Conservation (phyloP, 37 sponge, comb jelly and placozoan genomes). For the Cliona cf. orientalis region DNA sequence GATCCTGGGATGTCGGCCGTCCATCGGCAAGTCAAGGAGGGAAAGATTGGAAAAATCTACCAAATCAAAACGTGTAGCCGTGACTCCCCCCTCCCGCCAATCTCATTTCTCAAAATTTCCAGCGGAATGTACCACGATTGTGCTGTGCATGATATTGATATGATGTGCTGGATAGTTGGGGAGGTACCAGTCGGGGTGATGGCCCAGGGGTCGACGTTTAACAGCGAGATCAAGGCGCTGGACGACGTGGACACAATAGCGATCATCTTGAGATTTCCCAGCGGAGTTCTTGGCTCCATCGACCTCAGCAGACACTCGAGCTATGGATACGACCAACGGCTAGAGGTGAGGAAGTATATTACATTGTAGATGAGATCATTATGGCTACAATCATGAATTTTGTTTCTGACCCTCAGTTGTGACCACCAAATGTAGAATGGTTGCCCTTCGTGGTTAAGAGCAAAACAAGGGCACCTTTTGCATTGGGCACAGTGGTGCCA, state of each 20-base stretch:
- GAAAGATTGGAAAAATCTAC: constrained; percentile 74
- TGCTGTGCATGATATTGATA: constrained; percentile 86
- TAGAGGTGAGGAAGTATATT: constrained; percentile 84
- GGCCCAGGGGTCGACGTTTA: constrained; percentile 42
- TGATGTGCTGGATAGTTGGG: constrained; percentile 73
- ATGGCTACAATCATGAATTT: no score
- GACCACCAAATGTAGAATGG: no score
- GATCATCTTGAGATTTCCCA: constrained; percentile 77
- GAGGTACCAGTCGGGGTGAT: constrained; percentile 64
- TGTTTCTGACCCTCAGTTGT: no score
- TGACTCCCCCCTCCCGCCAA: constrained; percentile 79
- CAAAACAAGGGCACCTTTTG: no score
- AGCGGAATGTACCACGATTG: constrained; percentile 86
- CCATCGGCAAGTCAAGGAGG: constrained; percentile 38
- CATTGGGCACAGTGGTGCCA: no score
- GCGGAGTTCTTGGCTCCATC: constrained; percentile 71
- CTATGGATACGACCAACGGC: constrained; percentile 85
- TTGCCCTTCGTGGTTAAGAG: no score
- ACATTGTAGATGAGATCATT: no score
- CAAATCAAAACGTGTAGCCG: constrained; percentile 66
- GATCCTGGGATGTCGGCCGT: constrained; percentile 65
- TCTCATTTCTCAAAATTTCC: constrained; percentile 72
- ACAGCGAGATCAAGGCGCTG: constrained; percentile 59
- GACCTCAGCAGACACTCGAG: constrained; percentile 78
- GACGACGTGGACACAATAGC: constrained; percentile 81